phyloP scores from a whole-genome alignment of 30 jellyfish, hydroid and myxozoan genomes.

The Chrysaora quinquecirrha region DNA sequence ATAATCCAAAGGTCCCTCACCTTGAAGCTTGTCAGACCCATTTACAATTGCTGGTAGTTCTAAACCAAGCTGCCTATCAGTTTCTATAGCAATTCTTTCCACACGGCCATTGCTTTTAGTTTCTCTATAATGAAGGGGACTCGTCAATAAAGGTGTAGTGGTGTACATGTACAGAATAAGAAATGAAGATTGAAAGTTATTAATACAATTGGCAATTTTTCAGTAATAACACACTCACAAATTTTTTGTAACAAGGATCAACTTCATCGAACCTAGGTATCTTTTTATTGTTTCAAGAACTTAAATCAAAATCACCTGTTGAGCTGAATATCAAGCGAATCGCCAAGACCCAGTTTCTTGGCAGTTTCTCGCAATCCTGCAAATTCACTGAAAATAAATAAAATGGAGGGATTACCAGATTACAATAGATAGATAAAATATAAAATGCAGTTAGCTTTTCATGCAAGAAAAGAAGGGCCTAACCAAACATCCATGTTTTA shows the following conservation, averaged over 20 bases:
- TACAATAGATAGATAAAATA: too few species aligned
- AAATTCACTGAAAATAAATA: background rate
- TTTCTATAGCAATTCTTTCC: background rate
- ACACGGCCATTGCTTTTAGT: background rate
- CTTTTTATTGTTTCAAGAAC: background rate
- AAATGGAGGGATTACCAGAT: background rate
- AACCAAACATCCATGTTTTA: too few species aligned
- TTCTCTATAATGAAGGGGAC: background rate
- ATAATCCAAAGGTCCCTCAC: background rate
- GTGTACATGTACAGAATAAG: background rate
- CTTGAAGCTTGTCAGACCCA: background rate
- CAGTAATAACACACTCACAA: too few species aligned
- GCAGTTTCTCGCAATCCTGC: background rate
- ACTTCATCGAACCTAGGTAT: background rate
- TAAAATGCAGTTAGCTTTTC: too few species aligned
- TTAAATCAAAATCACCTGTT: background rate
- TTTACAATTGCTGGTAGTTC: background rate
- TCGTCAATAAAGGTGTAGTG: background rate
- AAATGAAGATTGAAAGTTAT: background rate
- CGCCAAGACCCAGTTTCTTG: background rate
- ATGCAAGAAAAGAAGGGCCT: too few species aligned
- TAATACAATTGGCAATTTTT: too few species aligned
- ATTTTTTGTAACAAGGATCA: background rate
- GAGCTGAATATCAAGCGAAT: background rate
- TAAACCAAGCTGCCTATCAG: constrained; percentile 4